Evolutionary conservation across 2,888 invertebrate genomes (phyloP), one percentile per base, ranked within the genome.

Genomic region (Zele albiditarsus): DNA sequence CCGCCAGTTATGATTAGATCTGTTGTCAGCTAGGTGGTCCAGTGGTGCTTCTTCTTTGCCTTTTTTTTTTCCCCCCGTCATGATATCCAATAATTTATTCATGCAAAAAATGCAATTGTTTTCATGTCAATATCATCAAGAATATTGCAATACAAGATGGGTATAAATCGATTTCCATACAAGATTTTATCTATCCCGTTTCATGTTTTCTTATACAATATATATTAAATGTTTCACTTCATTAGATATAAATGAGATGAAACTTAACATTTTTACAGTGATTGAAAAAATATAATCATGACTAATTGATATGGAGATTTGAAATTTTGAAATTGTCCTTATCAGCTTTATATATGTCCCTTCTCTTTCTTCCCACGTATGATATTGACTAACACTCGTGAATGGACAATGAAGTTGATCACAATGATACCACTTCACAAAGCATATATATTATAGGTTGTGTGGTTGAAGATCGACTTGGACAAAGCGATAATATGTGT

Each of bases 1-100:
- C 86, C 58, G 69, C 53, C 69, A 87, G 86, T 87, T 86, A 87
- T 83, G 87, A 88, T 88, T 86, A 83, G 85, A 87, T 86, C 85
- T 84, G 10, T 38, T 76, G 66, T 80, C 42, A 76, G 83, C 81
- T 86, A 84, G 85, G 86, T 87, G 85, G 87, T 86, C 87, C 82
- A 53, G 58, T 4, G 58, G 31, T 42, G 46, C 58, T 58, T 62
- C 28, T 71, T 31, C 20, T 23, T 46, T 42, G 31, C 62, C 31
- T 73, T 23, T 25, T 12, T 69, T 23, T 57, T 38, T 38, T 38
- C 10, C 8, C 12, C 2, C 12, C 1, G 0, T 38, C 33, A 31
- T 57, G 20, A 46, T 46, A 58, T 38, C 14, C 46, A 20, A 20
- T 58, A 73, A 46, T 38, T 25, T 58, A 16, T 16, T n/a, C 60